Conservation (phyloP, 2,888 invertebrate species). For the Scrobipalpa atriplicella region DNA sequence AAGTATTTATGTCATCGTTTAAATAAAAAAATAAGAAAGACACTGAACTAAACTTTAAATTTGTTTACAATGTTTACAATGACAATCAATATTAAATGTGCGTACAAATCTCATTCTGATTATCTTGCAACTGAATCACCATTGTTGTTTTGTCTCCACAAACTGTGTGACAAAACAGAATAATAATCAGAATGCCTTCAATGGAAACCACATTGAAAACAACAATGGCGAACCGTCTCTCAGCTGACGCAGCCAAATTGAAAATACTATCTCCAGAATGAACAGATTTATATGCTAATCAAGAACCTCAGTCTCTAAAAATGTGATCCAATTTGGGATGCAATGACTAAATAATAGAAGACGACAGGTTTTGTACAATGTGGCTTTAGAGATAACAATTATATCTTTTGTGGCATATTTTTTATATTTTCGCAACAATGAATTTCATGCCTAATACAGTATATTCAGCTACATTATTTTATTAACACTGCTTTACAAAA, state of each 20-base stretch:
- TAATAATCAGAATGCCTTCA: background rate
- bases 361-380: slow-evolving; percentile 6
- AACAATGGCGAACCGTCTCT: slow-evolving; percentile 3
- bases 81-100: too few species aligned
- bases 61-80: too few species aligned
- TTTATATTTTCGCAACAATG: too few species aligned
- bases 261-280: slow-evolving; percentile 9
- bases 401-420: too few species aligned
- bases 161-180: background rate
- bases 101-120: background rate
- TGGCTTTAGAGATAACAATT: background rate
- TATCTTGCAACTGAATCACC: background rate
- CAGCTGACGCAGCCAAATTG: background rate
- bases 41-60: too few species aligned
- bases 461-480: too few species aligned
- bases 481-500: too few species aligned
- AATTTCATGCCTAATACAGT: too few species aligned
- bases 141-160: background rate
- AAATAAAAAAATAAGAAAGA: too few species aligned
- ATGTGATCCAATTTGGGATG: background rate
- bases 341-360: slow-evolving; percentile 5
- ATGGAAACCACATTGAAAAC: background rate
- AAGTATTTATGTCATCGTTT: too few species aligned
- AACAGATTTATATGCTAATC: slow-evolving; percentile 11
- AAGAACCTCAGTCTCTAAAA: slow-evolving; percentile 11